phyloP scores from a whole-genome alignment of 1,140 invertebrate species.

The Nebria ingens region DNA sequence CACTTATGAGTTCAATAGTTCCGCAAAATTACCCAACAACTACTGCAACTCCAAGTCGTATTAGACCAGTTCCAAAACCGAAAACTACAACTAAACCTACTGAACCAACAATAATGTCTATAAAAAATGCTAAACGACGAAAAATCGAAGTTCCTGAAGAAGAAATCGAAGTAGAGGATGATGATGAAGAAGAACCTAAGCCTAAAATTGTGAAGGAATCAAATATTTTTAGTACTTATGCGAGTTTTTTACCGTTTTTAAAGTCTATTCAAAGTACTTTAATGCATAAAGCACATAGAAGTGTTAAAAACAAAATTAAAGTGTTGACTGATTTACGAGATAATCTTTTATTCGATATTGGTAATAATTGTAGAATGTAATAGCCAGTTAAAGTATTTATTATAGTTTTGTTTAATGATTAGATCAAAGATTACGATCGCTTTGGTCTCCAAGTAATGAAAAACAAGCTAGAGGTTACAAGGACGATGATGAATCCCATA shows the following conservation, averaged over 20 bases:
- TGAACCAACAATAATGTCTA: background rate
- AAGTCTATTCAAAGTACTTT: conserved; percentile 42
- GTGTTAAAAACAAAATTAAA: conserved; percentile 43
- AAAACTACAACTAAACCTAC: background rate
- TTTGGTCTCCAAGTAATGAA: conserved; percentile 28
- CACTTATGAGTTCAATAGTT: background rate
- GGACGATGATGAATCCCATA: conserved; percentile 38
- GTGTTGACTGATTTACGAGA: conserved; percentile 43
- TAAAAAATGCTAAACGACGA: background rate
- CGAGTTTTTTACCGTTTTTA: conserved; percentile 31
- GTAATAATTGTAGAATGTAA: conserved; percentile 33
- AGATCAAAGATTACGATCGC: conserved; percentile 35
- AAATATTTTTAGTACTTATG: conserved; percentile 12
- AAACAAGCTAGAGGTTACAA: conserved; percentile 26
- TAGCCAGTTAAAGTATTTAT: conserved; percentile 14
- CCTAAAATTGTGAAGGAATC: background rate
- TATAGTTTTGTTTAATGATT: conserved; percentile 13
- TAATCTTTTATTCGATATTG: conserved; percentile 42
- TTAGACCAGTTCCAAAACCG: background rate
- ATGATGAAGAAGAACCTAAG: background rate
- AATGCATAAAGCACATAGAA: conserved; percentile 38
- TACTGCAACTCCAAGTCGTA: background rate
- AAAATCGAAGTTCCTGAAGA: background rate
- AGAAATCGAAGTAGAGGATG: background rate
- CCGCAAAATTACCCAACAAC: background rate